phyloP scores from a whole-genome alignment of 2,888 invertebrate species.

The Chalcosyrphus nemorum region DNA sequence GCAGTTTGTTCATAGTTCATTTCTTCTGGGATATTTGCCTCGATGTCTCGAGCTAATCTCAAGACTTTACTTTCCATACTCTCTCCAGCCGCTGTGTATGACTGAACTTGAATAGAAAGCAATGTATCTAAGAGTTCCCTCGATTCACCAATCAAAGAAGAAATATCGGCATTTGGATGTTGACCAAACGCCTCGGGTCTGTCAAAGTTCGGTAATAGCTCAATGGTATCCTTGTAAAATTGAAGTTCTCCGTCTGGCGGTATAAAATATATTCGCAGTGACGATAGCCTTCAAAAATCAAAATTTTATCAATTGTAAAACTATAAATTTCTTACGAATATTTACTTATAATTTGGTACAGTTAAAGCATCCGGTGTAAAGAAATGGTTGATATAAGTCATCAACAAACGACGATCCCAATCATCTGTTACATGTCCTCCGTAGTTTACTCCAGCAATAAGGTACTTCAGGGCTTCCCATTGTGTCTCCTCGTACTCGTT shows the following conservation, averaged over 20 bases:
- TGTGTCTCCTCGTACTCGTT: constrained; percentile 94
- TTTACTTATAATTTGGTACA: constrained; percentile 75
- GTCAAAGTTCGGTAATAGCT: constrained; percentile 89
- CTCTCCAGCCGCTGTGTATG: constrained; percentile 83
- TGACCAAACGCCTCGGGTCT: constrained; percentile 95
- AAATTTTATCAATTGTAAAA: not conserved
- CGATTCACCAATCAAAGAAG: constrained; percentile 91
- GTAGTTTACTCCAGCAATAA: constrained; percentile 94
- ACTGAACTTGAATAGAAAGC: constrained; percentile 89
- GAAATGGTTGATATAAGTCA: constrained; percentile 92
- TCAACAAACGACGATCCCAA: constrained; percentile 88
- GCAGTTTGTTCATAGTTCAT: constrained; percentile 91
- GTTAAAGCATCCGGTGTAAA: constrained; percentile 85
- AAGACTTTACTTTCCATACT: constrained; percentile 84
- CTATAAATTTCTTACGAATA: not conserved
- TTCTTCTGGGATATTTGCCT: constrained; percentile 87
- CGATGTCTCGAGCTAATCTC: constrained; percentile 87
- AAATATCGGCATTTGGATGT: constrained; percentile 94
- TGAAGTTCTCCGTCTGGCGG: constrained; percentile 91
- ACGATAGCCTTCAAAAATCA: constrained; percentile 85
- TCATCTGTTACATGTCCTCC: constrained; percentile 92
- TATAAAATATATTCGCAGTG: constrained; percentile 89
- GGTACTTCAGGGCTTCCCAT: constrained; percentile 94
- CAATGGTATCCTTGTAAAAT: constrained; percentile 91
- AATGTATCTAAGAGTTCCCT: constrained; percentile 89